These are phyloP conservation scores for Sebastes goodei DNA, from an alignment of 2,797 vertebrate species.

Conservation along the genomic window DNA sequence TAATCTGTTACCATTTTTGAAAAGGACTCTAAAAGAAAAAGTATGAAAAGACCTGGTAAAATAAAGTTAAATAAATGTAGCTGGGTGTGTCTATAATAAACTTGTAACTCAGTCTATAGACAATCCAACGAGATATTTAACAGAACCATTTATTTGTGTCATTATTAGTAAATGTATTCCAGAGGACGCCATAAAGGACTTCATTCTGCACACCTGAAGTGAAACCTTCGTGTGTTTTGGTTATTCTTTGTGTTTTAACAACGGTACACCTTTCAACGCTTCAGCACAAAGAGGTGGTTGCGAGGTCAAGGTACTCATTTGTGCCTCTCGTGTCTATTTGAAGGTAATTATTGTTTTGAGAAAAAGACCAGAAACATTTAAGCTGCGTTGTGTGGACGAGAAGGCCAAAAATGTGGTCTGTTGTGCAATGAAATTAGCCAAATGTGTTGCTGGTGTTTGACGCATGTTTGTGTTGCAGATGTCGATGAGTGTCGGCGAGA, in stretches of 20 bases:
- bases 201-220: background rate
- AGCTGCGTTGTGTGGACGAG: background rate
- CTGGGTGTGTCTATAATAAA: background rate
- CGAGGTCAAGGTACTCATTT: conserved; percentile 71
- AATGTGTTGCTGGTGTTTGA: conserved; percentile 10
- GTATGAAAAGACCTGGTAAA: background rate
- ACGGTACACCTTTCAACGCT: conserved; percentile 55
- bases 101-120: background rate
- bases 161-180: background rate
- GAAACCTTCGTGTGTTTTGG: conserved; percentile 15
- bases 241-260: conserved; percentile 43
- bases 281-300: conserved; percentile 36
- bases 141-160: background rate
- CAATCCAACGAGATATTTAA: background rate
- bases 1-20: background rate
- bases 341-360: conserved; percentile 69
- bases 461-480: conserved; percentile 64
- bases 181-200: background rate
- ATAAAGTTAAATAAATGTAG: background rate
- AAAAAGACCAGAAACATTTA: conserved; percentile 24
- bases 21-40: background rate
- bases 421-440: background rate
- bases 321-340: conserved; percentile 52
- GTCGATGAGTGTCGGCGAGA: conserved; percentile 73
- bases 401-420: background rate